Evolutionary conservation across 1,140 invertebrate species (phyloP).

Genomic region (Carposina sasakii): DNA sequence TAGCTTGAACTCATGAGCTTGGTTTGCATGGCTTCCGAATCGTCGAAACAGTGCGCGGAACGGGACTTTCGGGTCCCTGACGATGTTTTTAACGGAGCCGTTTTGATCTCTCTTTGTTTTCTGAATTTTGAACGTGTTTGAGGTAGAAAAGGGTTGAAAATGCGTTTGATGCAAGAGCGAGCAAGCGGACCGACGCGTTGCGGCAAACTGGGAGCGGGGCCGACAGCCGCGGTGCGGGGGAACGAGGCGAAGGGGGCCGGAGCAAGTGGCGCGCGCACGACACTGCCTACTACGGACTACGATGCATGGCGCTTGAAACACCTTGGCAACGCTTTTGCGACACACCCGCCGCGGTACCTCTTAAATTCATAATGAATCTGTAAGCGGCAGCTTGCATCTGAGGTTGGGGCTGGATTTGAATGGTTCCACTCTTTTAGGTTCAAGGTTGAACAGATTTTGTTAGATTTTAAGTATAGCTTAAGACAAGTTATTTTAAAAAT

Average conservation of each 20-base stretch:
- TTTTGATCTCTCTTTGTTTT: slow-evolving; percentile 40
- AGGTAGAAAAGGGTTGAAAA: slow-evolving; percentile 35
- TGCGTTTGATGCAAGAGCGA: slow-evolving; percentile 39
- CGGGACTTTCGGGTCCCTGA: slow-evolving; percentile 49
- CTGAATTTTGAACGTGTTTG: slow-evolving; percentile 47
- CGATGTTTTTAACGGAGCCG: slow-evolving; percentile 46
- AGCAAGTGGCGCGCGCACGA: slow-evolving; percentile 64
- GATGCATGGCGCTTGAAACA: slow-evolving; percentile 61
- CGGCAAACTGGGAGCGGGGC: slow-evolving; percentile 57
- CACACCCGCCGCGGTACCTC: slow-evolving; percentile 52
- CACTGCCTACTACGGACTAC: slow-evolving; percentile 63
- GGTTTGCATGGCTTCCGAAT: slow-evolving; percentile 65
- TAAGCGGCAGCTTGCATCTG: slow-evolving; percentile 36
- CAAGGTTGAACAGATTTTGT: slow-evolving; percentile 52
- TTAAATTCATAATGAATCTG: slow-evolving; percentile 46
- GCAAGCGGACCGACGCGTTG: slow-evolving; percentile 63
- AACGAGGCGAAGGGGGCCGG: slow-evolving; percentile 40
- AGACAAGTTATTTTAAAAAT: no score
- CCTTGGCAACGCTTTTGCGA: slow-evolving; percentile 64
- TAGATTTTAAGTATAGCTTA: no score
- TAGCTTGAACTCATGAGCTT: slow-evolving; percentile 74
- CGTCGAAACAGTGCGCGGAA: slow-evolving; percentile 36
- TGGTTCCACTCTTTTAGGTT: slow-evolving; percentile 48
- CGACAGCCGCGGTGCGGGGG: slow-evolving; percentile 39
- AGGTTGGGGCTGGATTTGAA: slow-evolving; percentile 34